Base-by-base conservation (phyloP, 2,888 invertebrate species). In the Leucophenga montana region DNA sequence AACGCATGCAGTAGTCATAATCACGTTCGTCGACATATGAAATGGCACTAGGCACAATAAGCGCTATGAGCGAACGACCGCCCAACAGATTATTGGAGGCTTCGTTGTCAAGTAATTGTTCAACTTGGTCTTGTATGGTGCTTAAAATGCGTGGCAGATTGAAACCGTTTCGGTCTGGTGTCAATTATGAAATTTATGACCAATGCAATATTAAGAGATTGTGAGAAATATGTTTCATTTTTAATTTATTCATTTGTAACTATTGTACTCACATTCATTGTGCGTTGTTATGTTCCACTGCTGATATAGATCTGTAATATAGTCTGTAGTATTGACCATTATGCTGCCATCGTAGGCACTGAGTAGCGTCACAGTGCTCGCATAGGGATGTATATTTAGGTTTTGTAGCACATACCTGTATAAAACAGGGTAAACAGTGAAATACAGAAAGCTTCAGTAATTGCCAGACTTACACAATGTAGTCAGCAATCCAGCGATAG, bases 321-420 rank as follows among this genome's bases (percentile, higher is more conserved):
- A 92, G 76, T 90, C 90, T 3, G 92, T 93, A 53, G 91, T 91
- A 75, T 93, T 92, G 0, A 94, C 89, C 54, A 94, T 90, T 9
- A 92, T 71, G 31, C 86, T 87, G 62, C 93, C 93, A 86, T 93
- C 91, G 68, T 89, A 90, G 0, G 92, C 94, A 74, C 91, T 92
- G 4, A 94, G 87, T 27, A 95, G 77, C 0, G 93, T 94, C 16
- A 93, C 90, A 75, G 92, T 92, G 70, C 94, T 93, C 57, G 92
- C 93, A 80, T 90, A 93, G 73, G 90, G 92, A 78, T 91, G 91
- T 11, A 95, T 91, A 82, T 94, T 93, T 22, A 93, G 89, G 61
- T 90, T 89, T 66, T 93, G 91, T 39, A 93, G 83, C 1, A 94
- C 87, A 76, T 89, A 88, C 14, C 91, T 91, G 62, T 67, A 31